phyloP scores from a whole-genome alignment of 2,797 vertebrate species.

The Tiaroga cobitis region DNA sequence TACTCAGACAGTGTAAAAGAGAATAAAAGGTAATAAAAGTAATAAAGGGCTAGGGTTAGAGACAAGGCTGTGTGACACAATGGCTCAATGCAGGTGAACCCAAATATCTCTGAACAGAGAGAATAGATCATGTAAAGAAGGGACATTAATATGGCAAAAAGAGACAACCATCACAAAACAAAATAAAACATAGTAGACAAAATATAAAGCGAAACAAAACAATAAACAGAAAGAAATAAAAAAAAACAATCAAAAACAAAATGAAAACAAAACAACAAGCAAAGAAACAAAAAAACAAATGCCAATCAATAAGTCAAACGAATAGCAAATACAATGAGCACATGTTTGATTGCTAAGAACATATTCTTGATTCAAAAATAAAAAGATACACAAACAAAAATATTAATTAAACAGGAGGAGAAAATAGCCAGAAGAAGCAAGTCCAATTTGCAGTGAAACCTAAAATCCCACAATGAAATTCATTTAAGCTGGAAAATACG shows the following conservation, averaged over 20 bases:
- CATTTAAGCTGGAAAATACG: conserved; percentile 68
- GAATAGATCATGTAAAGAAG: conserved; percentile 1
- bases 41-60: conserved; percentile 36
- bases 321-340: conserved; percentile 40
- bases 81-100: conserved; percentile 37
- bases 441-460: conserved; percentile 64
- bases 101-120: conserved; percentile 25
- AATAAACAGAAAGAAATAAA: neutral
- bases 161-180: neutral
- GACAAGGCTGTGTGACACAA: conserved; percentile 12
- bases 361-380: conserved; percentile 19
- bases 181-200: neutral
- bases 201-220: neutral
- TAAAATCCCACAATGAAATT: conserved; percentile 61
- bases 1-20: conserved; percentile 35
- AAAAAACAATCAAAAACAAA: neutral
- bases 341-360: conserved; percentile 18
- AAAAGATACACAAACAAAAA: conserved; percentile 13
- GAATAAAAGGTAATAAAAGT: conserved; percentile 18
- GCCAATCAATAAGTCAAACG: conserved; percentile 13
- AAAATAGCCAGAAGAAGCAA: conserved; percentile 62
- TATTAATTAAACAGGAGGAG: conserved; percentile 49
- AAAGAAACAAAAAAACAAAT: conserved; percentile 1
- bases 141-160: neutral
- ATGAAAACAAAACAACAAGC: conserved; percentile 12